phyloP scores from a whole-genome alignment of 2,888 invertebrate species.

The Liopterus haemorrhoidalis region DNA sequence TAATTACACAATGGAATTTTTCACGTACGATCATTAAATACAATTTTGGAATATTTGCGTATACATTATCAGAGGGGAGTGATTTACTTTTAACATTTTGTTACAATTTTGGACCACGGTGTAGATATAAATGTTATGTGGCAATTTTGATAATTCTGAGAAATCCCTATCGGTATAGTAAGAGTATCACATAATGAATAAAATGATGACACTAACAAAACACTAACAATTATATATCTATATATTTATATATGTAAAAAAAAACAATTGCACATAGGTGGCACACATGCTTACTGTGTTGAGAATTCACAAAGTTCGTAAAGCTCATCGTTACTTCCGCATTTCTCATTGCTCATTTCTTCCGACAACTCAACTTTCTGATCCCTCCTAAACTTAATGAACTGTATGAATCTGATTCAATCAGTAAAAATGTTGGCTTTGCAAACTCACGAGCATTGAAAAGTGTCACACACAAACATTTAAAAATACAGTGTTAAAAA shows the following conservation, averaged over 20 bases:
- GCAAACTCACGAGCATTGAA: slow-evolving; percentile 41
- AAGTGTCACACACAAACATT: slow-evolving; percentile 48
- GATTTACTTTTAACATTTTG: too few species aligned
- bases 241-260: slow-evolving; percentile 35
- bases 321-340: background rate
- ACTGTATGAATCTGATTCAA: slow-evolving; percentile 20
- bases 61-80: slow-evolving; percentile 18
- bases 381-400: slow-evolving; percentile 28
- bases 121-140: slow-evolving; percentile 11
- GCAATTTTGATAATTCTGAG: slow-evolving; percentile 11
- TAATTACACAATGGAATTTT: too few species aligned
- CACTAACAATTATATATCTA: slow-evolving; percentile 27
- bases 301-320: slow-evolving; percentile 17
- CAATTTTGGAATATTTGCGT: too few species aligned
- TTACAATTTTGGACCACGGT: slow-evolving; percentile 21
- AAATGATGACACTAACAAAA: slow-evolving; percentile 30
- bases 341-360: background rate
- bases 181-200: slow-evolving; percentile 26
- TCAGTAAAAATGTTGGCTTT: slow-evolving; percentile 34
- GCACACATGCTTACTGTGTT: slow-evolving; percentile 40
- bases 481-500: slow-evolving; percentile 46
- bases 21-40: too few species aligned
- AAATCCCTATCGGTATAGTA: slow-evolving; percentile 15
- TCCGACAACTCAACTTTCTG: too few species aligned
- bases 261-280: slow-evolving; percentile 44